Evolutionary conservation across 2,113 vertebrate genomes (phyloP).

Genomic region (Pipa parva): DNA sequence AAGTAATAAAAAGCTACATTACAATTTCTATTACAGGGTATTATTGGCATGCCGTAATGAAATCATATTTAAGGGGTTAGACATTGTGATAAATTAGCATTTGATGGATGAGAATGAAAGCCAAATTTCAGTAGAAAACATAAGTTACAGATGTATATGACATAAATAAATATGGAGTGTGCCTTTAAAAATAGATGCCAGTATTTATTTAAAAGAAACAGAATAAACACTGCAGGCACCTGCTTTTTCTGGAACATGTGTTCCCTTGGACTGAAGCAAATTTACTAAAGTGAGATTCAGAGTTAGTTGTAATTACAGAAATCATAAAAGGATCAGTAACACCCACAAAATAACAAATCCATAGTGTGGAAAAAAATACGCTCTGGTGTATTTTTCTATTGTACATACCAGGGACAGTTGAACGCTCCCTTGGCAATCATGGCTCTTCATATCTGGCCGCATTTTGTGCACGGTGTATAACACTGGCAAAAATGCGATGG

Average conservation of each 20-base stretch:
- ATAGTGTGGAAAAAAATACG: too few species aligned
- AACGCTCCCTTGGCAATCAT: too few species aligned
- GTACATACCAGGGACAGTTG: too few species aligned
- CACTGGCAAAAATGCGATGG: too few species aligned
- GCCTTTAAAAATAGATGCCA: neutral
- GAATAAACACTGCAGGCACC: neutral
- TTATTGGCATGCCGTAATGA: neutral
- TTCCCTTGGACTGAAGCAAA: too few species aligned
- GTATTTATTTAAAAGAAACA: neutral
- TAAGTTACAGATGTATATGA: neutral
- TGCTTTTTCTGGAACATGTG: neutral
- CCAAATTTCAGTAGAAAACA: slow-evolving; percentile 8
- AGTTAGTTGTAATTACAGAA: too few species aligned
- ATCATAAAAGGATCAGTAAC: too few species aligned
- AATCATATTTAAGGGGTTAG: neutral
- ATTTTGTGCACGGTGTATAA: too few species aligned
- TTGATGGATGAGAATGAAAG: neutral
- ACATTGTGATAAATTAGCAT: neutral
- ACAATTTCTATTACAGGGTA: neutral
- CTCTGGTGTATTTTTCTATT: too few species aligned
- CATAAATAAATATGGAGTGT: slow-evolving; percentile 7
- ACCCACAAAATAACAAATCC: too few species aligned
- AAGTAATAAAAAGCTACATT: neutral
- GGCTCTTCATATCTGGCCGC: too few species aligned
- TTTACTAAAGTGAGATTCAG: too few species aligned